phyloP scores from a whole-genome alignment of 2,888 invertebrate species.

The Machimus rusticus region DNA sequence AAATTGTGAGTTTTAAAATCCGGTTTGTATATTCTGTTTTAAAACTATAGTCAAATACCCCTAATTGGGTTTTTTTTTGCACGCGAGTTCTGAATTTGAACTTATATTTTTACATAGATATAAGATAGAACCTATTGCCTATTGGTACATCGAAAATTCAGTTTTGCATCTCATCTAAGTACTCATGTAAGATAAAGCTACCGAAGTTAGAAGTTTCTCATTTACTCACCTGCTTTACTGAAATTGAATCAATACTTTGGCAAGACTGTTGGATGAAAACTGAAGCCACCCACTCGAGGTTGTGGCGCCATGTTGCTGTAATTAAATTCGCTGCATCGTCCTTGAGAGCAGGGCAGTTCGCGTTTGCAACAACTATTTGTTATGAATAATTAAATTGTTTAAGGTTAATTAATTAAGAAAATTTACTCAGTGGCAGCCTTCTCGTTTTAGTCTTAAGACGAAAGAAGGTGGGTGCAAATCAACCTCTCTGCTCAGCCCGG shows the following conservation, averaged over 20 bases:
- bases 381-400: neutral
- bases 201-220: neutral
- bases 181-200: neutral
- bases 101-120: neutral
- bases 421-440: neutral
- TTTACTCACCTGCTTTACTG: neutral
- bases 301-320: neutral
- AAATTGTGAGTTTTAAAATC: no score
- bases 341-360: neutral
- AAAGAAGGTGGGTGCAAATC: neutral
- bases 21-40: no score
- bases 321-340: neutral
- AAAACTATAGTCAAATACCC: no score
- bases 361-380: neutral
- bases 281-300: neutral
- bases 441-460: neutral
- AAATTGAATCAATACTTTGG: neutral
- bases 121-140: neutral
- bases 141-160: neutral
- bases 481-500: neutral
- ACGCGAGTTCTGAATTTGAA: neutral
- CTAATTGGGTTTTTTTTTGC: neutral
- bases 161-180: neutral
- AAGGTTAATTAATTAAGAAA: neutral
- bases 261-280: neutral